A percentile compares a stretch with the other conserved stretches of the same genome.
Conservation (phyloP, 2,888 invertebrate genomes). For the Orthosia cruda region DNA sequence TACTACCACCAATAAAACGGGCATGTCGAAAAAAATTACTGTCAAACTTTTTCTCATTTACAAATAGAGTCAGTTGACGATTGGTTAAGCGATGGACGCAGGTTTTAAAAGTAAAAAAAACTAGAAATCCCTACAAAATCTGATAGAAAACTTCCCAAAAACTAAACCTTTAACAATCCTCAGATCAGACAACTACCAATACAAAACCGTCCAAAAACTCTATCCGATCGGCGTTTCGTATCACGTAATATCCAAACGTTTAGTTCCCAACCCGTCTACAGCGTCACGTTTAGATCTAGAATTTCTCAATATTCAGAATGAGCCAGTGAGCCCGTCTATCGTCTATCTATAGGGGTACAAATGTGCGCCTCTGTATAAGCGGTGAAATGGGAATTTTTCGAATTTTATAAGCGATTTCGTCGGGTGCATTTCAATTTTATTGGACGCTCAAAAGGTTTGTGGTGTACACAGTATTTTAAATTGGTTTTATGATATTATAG, state of each 20-base stretch:
- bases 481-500: slow-evolving; percentile 41
- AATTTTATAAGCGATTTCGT: slow-evolving; percentile 76
- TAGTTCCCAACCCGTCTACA: slow-evolving; percentile 64
- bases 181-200: slow-evolving; percentile 8
- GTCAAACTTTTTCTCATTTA: too few species aligned
- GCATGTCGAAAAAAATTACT: too few species aligned
- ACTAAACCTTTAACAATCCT: slow-evolving; percentile 12
- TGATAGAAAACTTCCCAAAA: background rate
- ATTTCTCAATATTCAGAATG: slow-evolving; percentile 83
- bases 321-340: slow-evolving; percentile 74
- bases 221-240: slow-evolving; percentile 56
- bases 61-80: too few species aligned
- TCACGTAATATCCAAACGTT: slow-evolving; percentile 69
- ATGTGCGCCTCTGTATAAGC: slow-evolving; percentile 59
- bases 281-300: slow-evolving; percentile 81
- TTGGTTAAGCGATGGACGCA: background rate
- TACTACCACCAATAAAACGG: too few species aligned
- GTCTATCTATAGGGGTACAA: slow-evolving; percentile 45
- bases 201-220: slow-evolving; percentile 19
- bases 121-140: background rate
- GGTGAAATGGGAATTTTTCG: slow-evolving; percentile 72
- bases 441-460: slow-evolving; percentile 68
- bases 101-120: background rate
- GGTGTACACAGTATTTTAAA: slow-evolving; percentile 67
- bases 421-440: slow-evolving; percentile 77